Conservation (phyloP, 2,113 vertebrate genomes). For the Pyxicephalus adspersus region DNA sequence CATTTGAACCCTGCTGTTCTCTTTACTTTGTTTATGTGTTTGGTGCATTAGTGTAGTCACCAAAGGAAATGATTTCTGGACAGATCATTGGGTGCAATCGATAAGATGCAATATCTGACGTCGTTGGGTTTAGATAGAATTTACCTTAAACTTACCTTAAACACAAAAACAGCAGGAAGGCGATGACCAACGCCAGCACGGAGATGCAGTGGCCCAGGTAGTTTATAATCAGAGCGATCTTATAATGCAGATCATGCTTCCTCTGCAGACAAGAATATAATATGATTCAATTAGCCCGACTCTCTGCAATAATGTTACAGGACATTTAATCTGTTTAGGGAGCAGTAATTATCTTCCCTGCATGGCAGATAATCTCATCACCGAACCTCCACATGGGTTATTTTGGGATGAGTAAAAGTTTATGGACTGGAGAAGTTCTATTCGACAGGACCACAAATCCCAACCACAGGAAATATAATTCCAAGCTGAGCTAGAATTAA, state of each 20-base stretch:
- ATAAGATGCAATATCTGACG: no score
- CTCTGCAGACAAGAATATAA: constrained; percentile 78
- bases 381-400: constrained; percentile 17
- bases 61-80: no score
- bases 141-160: constrained; percentile 84
- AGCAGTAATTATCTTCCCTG: constrained; percentile 58
- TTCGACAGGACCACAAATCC: no score
- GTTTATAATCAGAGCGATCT: constrained; percentile 92
- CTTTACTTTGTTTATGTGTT: no score
- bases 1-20: no score
- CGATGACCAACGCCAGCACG: constrained; percentile 87
- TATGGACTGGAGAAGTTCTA: no score
- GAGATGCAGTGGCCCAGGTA: constrained; percentile 97
- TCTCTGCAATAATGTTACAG: constrained; percentile 58
- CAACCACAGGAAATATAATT: no score
- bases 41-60: no score
- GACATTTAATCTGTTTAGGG: constrained; percentile 62
- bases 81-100: no score
- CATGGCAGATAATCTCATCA: constrained; percentile 41
- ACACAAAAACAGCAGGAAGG: constrained; percentile 94
- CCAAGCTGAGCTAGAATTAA: no score
- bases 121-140: no score
- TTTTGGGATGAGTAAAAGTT: constrained; percentile 23
- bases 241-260: constrained; percentile 92
- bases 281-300: constrained; percentile 63